Evolutionary conservation across 2,113 vertebrate genomes (phyloP).

Genomic region (Anser brachyrhynchus): DNA sequence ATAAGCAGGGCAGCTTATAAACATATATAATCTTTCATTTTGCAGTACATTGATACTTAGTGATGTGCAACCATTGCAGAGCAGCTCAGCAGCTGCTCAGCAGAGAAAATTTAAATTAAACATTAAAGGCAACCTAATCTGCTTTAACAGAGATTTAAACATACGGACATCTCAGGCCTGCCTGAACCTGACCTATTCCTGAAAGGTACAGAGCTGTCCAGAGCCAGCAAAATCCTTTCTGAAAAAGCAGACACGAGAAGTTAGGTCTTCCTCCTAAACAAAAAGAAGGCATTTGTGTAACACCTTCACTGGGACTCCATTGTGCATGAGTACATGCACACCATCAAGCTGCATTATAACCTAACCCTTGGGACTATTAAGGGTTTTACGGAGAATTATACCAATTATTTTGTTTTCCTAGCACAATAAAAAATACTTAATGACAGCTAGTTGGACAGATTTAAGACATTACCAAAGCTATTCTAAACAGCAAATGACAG

Average conservation of each 20-base stretch:
- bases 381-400: neutral
- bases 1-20: neutral
- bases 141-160: neutral
- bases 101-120: neutral
- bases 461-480: neutral
- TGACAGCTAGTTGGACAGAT: neutral
- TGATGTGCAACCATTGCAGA: neutral
- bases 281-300: neutral
- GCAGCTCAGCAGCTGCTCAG: slow-evolving; percentile 14
- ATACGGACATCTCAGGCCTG: neutral
- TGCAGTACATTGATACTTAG: neutral
- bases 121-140: slow-evolving; percentile 1
- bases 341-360: neutral
- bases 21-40: neutral
- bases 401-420: neutral
- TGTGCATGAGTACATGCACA: neutral
- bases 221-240: neutral
- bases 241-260: neutral
- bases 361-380: neutral
- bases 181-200: neutral
- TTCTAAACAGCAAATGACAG: neutral
- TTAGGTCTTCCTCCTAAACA: neutral
- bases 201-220: neutral
- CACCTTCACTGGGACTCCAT: neutral
- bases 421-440: neutral